Base-by-base conservation (phyloP, 37 sponge, comb jelly and placozoan genomes). In the Petrosia ficiformis region DNA sequence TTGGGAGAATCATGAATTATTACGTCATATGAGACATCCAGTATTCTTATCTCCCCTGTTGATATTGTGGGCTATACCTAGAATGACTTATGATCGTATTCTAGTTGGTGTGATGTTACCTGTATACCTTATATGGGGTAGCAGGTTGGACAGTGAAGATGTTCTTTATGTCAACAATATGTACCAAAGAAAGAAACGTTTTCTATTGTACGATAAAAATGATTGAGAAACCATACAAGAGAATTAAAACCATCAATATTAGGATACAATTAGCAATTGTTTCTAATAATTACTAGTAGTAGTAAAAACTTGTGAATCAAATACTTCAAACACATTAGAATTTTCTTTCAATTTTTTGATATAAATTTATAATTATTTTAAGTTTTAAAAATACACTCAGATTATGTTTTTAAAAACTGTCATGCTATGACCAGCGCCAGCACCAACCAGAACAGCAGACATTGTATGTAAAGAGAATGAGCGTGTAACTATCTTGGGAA, bases 71-170 rank as follows among this genome's bases (percentile, higher is more conserved):
- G 80, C 81, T 10, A 84, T 83, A 14, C 84, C 88, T 0, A 59
- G 48, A 24, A 91, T 91, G 92, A 83, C 83, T 28, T 76, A 73
- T 57, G 92, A 92, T 69, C 61, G 92, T 3, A 38, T 92, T 6
- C 74, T 87, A 1, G 56, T 92, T 1, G 88, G 80, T 14, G 58
- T 87, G 39, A 69, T 86, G 67, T 39, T 80, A 1, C 92, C 92
- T 1, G 59, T 92, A 25, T 92, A 92, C 80, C 34, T 80, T 6
- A 65, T 78, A 11, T 79, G 84, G 68, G 88, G 84, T 3, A 83
- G 74, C 30, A 29, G 48, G 6, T 52, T 92, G 3, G 68, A 75
- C 73, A 26, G 30, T 2, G 21, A 35, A 31, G 92, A 92, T 41
- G 63, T 63, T 1, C 1, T 22, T 2, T 91, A 91, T 35, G 83